Conservation (phyloP, 1,140 invertebrate genomes). For the Acyrthosiphon pisum region DNA sequence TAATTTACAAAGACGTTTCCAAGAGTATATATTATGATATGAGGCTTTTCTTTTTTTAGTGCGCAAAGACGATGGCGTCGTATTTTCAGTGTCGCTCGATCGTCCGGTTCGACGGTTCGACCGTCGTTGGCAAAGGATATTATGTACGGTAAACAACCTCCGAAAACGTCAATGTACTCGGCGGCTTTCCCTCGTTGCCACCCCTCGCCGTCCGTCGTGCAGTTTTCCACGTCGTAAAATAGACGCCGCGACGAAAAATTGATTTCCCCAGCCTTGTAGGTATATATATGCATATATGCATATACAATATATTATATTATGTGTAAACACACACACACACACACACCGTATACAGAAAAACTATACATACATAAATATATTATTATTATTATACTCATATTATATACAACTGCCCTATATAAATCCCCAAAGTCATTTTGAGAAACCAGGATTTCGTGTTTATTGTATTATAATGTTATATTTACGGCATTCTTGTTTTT, state of each 20-base stretch:
- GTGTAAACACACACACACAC: not conserved
- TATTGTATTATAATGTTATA: not conserved
- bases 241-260: slow-evolving; percentile 17
- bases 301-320: not conserved
- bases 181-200: not conserved
- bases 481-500: not conserved
- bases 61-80: not conserved
- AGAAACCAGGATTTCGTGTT: not conserved
- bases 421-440: not conserved
- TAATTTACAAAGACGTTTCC: not conserved
- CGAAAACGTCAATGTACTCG: slow-evolving; percentile 28
- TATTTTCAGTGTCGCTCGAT: not conserved
- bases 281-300: not conserved
- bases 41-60: not conserved
- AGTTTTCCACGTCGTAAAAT: not conserved
- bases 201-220: not conserved
- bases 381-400: not conserved
- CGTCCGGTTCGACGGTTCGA: not conserved
- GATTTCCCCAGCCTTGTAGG: not conserved
- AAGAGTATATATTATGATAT: not conserved
- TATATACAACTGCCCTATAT: not conserved
- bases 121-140: not conserved
- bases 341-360: not conserved
- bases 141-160: not conserved
- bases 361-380: not conserved